Evolutionary conservation across 2,113 vertebrate species (phyloP).

Genomic region (Seriola dumerili): DNA sequence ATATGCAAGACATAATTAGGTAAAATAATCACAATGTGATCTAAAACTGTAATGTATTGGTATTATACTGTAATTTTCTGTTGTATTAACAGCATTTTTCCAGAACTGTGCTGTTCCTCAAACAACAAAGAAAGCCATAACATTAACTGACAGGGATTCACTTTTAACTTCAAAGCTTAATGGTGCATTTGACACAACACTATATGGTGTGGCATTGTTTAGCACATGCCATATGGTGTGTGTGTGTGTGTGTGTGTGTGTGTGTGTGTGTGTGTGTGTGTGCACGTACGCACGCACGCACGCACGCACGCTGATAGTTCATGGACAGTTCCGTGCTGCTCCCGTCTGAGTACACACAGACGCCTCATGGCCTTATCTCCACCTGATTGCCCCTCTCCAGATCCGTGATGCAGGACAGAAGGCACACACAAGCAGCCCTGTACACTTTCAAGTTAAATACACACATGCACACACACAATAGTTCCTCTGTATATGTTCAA

Average conservation of each 20-base stretch:
- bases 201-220: slow-evolving; percentile 47
- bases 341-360: slow-evolving; percentile 82
- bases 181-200: slow-evolving; percentile 8
- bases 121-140: neutral
- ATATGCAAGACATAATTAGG: neutral
- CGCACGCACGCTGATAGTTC: slow-evolving; percentile 38
- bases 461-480: slow-evolving; percentile 30
- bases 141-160: neutral
- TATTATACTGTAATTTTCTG: neutral
- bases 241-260: slow-evolving; percentile 26
- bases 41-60: neutral
- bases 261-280: neutral
- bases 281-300: neutral
- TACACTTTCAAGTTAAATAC: slow-evolving; percentile 33
- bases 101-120: neutral
- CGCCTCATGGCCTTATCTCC: slow-evolving; percentile 76
- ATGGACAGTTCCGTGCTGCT: slow-evolving; percentile 82
- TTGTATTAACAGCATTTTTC: neutral
- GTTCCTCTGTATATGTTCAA: slow-evolving; percentile 26
- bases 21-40: neutral
- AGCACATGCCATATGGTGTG: slow-evolving; percentile 68
- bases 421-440: slow-evolving; percentile 47
- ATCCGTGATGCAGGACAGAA: slow-evolving; percentile 75
- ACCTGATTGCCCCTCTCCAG: slow-evolving; percentile 71
- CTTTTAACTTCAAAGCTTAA: neutral